These are phyloP conservation scores for Microplitis manilae DNA, from an alignment of 2,888 invertebrate species.

Conservation along the genomic window DNA sequence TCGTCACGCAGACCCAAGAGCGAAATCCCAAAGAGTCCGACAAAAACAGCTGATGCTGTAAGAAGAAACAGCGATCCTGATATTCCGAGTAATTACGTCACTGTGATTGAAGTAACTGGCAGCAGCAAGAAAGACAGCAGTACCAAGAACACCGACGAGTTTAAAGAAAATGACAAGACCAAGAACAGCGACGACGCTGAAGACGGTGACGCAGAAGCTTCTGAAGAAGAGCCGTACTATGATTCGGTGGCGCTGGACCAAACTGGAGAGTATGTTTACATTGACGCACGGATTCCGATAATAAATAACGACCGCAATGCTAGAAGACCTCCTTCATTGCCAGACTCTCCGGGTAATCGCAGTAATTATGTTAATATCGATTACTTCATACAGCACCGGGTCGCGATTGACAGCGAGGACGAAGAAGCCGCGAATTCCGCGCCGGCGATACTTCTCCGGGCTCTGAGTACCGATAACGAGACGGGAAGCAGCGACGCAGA, in stretches of 20 bases:
- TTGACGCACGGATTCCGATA: constrained; percentile 77
- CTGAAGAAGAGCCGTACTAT: constrained; percentile 73
- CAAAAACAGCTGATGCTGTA: constrained; percentile 65
- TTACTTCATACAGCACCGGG: constrained; percentile 83
- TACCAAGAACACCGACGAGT: constrained; percentile 58
- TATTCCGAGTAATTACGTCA: constrained; percentile 81
- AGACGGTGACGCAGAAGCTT: constrained; percentile 69
- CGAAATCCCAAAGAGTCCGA: constrained; percentile 68
- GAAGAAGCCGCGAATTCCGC: constrained; percentile 69
- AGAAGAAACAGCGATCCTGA: constrained; percentile 72
- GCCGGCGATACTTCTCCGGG: constrained; percentile 67
- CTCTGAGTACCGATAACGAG: constrained; percentile 69
- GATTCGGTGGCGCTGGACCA: constrained; percentile 74
- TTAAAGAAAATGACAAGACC: neutral
- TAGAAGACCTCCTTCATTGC: constrained; percentile 73
- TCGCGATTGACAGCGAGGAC: constrained; percentile 69
- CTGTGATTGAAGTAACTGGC: constrained; percentile 92
- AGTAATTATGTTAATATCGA: constrained; percentile 95
- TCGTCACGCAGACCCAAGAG: constrained; percentile 67
- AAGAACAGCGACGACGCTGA: constrained; percentile 68
- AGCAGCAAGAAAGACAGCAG: constrained; percentile 70
- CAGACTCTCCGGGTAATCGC: constrained; percentile 84
- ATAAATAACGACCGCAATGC: constrained; percentile 60
- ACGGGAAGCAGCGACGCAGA: constrained; percentile 70
- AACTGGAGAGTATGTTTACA: constrained; percentile 82